These are phyloP conservation scores for Norana najaformis DNA, from an alignment of 2,888 invertebrate species.

Conservation along the genomic window DNA sequence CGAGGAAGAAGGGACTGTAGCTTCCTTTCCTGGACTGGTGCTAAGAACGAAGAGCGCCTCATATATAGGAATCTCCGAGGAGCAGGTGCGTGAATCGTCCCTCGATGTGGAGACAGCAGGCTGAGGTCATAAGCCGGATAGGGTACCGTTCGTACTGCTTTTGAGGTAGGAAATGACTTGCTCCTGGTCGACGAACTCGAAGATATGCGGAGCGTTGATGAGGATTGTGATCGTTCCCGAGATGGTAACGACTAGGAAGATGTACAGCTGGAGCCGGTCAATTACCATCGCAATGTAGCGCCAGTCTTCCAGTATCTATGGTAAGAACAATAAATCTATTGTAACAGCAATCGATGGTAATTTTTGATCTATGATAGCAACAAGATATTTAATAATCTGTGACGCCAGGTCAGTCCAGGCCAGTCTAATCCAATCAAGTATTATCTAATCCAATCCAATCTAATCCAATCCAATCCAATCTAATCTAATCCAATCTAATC, in stretches of 20 bases:
- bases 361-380: not conserved
- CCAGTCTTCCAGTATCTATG: slow-evolving; percentile 35
- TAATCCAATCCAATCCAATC: too few relatives aligned
- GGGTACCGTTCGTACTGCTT: slow-evolving; percentile 22
- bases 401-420: too few relatives aligned
- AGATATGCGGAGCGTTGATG: slow-evolving; percentile 35
- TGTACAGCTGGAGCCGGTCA: slow-evolving; percentile 33
- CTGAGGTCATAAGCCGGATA: not conserved
- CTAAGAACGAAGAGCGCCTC: not conserved
- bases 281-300: slow-evolving; percentile 35
- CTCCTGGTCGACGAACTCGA: slow-evolving; percentile 34
- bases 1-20: not conserved
- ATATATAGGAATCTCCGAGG: not conserved
- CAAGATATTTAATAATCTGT: not conserved
- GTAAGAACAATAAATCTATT: not conserved
- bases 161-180: slow-evolving; percentile 29
- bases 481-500: too few relatives aligned
- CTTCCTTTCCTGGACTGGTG: not conserved
- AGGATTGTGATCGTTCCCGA: slow-evolving; percentile 32
- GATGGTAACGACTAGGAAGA: slow-evolving; percentile 31
- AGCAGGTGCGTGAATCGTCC: not conserved
- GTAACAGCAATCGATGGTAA: not conserved
- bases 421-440: too few relatives aligned
- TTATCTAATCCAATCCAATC: too few relatives aligned
- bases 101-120: not conserved